Base-by-base conservation (phyloP, 2,113 vertebrate genomes). In the Prionailurus viverrinus region DNA sequence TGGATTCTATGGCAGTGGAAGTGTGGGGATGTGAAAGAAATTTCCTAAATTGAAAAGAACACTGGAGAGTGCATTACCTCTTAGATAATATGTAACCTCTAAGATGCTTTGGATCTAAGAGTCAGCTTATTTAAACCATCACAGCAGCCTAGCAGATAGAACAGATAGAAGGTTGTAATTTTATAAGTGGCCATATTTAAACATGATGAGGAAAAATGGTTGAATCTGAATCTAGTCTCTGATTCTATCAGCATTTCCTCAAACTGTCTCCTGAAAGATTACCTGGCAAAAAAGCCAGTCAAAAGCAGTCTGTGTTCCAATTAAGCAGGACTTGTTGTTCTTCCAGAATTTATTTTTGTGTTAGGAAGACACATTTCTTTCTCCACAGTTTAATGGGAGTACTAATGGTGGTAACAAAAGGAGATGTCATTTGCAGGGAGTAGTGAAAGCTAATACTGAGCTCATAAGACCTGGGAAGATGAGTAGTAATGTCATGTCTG, bases 11-110 rank as follows among this genome's bases (percentile, higher is more conserved):
- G n/a, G 14, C 29, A 4, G 31, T 68, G 58, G 25, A 41, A 71
- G 16, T 71, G 16, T 92, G 12, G 55, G 82, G 65, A n/a, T 27
- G 36, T 5, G 36, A 83, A 95, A 45, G 39, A 73, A 93, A 86
- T 96, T 11, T 74, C 31, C 66, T 68, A 96, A 79, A 58, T 10
- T 53, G 68, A 71, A 76, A 58, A 95, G 31, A 82, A 91, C 23
- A 19, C 45, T 61, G 53, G 25, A 13, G 7, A 29, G 1, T 48
- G 0, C 25, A 13, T 86, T 66, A 85, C 53, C 25, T 95, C 58
- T 33, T n/a, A 92, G 65, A 25, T 88, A 85, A 48, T 21, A 68
- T 8, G 6, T 27, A 29, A 69, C n/a, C 73, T 76, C 29, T 63
- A 39, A 53, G 58, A 65, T 39, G 19, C 31, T 94, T 88, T 94